Evolutionary conservation across 2,113 vertebrate genomes (phyloP).

Genomic region (Pagrus major): DNA sequence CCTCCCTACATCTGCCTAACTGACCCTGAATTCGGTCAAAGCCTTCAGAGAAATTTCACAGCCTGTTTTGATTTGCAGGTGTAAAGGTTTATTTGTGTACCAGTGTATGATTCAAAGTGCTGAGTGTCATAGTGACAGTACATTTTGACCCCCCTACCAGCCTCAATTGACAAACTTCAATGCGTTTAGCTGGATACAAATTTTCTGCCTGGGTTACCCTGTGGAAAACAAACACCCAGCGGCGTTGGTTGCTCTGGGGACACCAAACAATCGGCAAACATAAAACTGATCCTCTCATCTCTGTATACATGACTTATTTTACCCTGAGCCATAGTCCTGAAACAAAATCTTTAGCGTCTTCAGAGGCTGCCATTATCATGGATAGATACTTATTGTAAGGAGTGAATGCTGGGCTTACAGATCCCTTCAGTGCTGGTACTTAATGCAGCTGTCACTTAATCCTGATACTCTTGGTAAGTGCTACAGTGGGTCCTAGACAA

Average conservation of each 20-base stretch:
- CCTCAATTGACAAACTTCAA: slow-evolving; percentile 36
- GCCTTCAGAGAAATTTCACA: background rate
- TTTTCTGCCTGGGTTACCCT: slow-evolving; percentile 67
- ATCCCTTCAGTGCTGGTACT: slow-evolving; percentile 1
- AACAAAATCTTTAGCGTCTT: background rate
- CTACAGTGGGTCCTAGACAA: background rate
- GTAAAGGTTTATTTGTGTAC: background rate
- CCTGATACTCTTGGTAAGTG: background rate
- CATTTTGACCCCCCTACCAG: slow-evolving; percentile 22
- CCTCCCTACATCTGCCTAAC: background rate
- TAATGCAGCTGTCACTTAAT: background rate
- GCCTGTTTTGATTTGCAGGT: background rate
- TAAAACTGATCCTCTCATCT: slow-evolving; percentile 1
- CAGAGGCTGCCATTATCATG: slow-evolving; percentile 9
- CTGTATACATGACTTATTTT: background rate
- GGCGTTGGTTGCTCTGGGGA: slow-evolving; percentile 43
- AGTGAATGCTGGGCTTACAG: background rate
- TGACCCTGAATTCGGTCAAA: background rate
- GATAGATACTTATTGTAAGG: slow-evolving; percentile 11
- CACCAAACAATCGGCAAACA: slow-evolving; percentile 40
- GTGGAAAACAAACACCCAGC: slow-evolving; percentile 58
- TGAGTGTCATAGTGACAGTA: slow-evolving; percentile 35
- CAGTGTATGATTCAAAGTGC: slow-evolving; percentile 5
- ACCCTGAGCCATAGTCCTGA: background rate
- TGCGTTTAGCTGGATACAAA: slow-evolving; percentile 50